Base-by-base conservation (phyloP, 2,888 invertebrate species). In the Acrocera orbiculus region DNA sequence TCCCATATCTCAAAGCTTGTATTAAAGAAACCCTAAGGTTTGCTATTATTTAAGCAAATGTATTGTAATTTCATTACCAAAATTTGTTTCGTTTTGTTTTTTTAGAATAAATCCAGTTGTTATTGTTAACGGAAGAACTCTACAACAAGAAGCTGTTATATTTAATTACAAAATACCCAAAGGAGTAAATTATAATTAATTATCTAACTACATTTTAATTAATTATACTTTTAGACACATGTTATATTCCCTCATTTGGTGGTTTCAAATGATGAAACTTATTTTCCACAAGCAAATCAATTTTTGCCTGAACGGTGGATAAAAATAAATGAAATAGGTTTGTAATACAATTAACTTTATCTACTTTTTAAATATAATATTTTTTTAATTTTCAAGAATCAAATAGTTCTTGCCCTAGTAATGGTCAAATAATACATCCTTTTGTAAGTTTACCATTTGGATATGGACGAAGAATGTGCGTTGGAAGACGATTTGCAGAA, bases 261-360 rank as follows among this genome's bases (percentile, higher is more conserved):
- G 15, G 67, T 82, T 43, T 77, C 79, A 34, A 75, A 79, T 53
- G 70, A 70, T 46, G 69, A 71, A 37, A 64, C 72, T 47, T 79
- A 81, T 55, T 77, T 83, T 47, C 66, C 72, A 3, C 67, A 76
- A 31, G 79, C 82, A 5, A 61, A 72, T 32, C 61, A 64, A 38
- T 83, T 76, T 52, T 53, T 73, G 27, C 83, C 85, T 1, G 81
- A 82, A 52, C 64, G 85, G 42, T 86, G 85, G 85, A 50, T 83
- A 30, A 70, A 81, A 48, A 61, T 64, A 44, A 26, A 30, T 30
- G 58, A 60, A 42, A 34, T 49, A 35, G 49, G 58, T 58, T 39
- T 49, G 49, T 46, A 22, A 9, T 9, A 22, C 10, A 9, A 22
- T 9, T 22, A 9, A 9, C 10, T 22, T 22, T 22, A 9, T 9